A percentile compares a stretch with the other conserved stretches of the same genome.
Evolutionary conservation across 1,140 invertebrate genomes (phyloP).

Genomic region (Magallana ariakensis): DNA sequence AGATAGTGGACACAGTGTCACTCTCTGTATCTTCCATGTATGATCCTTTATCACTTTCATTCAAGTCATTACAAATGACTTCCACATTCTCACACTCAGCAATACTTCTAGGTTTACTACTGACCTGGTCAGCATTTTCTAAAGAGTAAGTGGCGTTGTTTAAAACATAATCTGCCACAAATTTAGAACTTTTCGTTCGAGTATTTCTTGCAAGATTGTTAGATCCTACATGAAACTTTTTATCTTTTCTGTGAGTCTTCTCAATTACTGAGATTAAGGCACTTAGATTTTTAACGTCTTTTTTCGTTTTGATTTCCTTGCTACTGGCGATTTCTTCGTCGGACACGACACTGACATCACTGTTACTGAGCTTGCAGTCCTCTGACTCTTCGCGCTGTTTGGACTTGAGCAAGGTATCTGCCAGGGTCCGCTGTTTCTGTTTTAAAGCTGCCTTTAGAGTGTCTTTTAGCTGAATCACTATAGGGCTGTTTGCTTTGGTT

Average conservation of each 20-base stretch:
- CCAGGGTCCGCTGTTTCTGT: conserved; percentile 66
- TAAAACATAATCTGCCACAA: conserved; percentile 67
- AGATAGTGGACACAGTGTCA: conserved; percentile 72
- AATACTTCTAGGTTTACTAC: conserved; percentile 67
- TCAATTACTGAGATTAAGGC: conserved; percentile 76
- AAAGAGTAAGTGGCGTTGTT: conserved; percentile 68
- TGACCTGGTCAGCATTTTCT: conserved; percentile 54
- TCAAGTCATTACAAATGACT: conserved; percentile 78
- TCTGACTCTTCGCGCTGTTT: conserved; percentile 45
- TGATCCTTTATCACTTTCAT: conserved; percentile 64
- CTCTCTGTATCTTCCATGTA: conserved; percentile 67
- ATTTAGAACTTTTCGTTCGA: conserved; percentile 59
- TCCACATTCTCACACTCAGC: conserved; percentile 76
- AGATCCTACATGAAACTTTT: conserved; percentile 55
- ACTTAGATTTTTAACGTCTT: conserved; percentile 75
- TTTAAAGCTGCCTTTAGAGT: conserved; percentile 69
- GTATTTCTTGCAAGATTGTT: conserved; percentile 64
- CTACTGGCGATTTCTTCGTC: conserved; percentile 46
- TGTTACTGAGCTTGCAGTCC: conserved; percentile 38
- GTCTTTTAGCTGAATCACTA: conserved; percentile 76
- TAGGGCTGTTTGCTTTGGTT: conserved; percentile 73
- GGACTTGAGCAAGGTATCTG: conserved; percentile 62
- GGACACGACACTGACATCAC: conserved; percentile 36
- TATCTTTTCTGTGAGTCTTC: conserved; percentile 74
- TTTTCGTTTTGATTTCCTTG: conserved; percentile 59